Evolutionary conservation across 2,113 vertebrate genomes (phyloP), one percentile per base, ranked within the genome.

Genomic region (Natator depressus): DNA sequence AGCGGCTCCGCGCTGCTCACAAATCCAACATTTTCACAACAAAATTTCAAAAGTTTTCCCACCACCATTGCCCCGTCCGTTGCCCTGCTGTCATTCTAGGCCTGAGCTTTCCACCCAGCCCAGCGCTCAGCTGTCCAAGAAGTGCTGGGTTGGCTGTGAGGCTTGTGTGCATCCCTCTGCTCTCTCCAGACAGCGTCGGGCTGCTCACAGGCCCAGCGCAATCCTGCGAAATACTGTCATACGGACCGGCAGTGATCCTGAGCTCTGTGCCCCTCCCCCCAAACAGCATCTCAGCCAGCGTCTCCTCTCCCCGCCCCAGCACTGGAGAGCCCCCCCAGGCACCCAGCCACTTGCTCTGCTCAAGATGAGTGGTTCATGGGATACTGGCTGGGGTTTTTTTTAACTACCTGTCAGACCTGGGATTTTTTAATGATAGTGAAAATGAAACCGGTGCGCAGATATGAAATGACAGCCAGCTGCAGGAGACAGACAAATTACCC

Each of bases 401-500:
- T 95, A 82, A 85, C 95, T 97, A 95, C 97, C 96, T 98, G 97
- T 97, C 97, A 98, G 97, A 95, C 97, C 96, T 91, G 95, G 80
- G 91, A 13, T 79, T 93, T 88, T 96, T 95, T 90, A 96, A 95
- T 53, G 92, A 95, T 93, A 84, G 93, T 2, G 87, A 91, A 92
- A 95, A 94, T 79, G 96, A 97, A 91, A 92, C 46, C 1, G 89
- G 95, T 86, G 97, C 22, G 1, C 98, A 98, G 98, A 95, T 97
- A 97, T n/a, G 81, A 81, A 92, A 78, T 96, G 98, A 97, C 97
- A 98, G 97, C 96, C 96, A 91, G 75, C 97, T 97, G 96, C 94
- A 72, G 97, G 97, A 98, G 97, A 97, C 97, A 96, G 97, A 97
- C 92, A 90, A 97, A 96, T 97, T 85, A 88, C 97, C 95, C 91